These are phyloP conservation scores for Burhinus bistriatus DNA, from an alignment of 2,113 vertebrate species.

Conservation along the genomic window DNA sequence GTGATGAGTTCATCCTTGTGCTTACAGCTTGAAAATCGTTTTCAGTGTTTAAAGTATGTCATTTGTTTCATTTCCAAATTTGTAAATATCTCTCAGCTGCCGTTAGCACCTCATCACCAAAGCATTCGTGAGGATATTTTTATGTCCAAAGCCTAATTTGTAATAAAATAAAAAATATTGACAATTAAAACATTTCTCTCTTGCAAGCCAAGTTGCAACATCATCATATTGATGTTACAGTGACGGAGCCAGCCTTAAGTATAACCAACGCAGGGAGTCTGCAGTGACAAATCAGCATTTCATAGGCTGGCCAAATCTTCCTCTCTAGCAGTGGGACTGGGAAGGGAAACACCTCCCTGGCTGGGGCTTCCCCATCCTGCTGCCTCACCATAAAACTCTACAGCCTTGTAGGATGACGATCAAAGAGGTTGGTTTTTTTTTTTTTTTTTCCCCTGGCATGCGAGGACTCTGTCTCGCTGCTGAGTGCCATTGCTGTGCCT, in stretches of 20 bases:
- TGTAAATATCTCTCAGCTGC: constrained; percentile 27
- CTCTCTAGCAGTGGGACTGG: neutral
- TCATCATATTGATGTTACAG: constrained; percentile 48
- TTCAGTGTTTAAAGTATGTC: constrained; percentile 30
- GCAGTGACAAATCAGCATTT: neutral
- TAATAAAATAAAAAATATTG: constrained; percentile 41
- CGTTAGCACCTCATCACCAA: constrained; percentile 27
- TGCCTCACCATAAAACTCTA: neutral
- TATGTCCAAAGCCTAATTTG: constrained; percentile 59
- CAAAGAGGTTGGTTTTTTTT: neutral
- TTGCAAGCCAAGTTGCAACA: constrained; percentile 22
- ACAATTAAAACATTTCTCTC: constrained; percentile 58
- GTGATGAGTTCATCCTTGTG: constrained; percentile 50
- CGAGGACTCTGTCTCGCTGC: neutral
- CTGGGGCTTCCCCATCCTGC: neutral
- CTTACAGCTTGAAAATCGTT: constrained; percentile 33
- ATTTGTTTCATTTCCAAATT: constrained; percentile 38
- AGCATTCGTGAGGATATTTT: constrained; percentile 57
- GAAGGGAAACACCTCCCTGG: neutral
- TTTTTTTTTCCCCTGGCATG: neutral
- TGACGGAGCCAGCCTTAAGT: neutral
- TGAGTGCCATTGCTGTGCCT: neutral
- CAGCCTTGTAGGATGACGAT: neutral
- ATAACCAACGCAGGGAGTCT: neutral
- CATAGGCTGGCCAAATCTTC: neutral